Evolutionary conservation across 30 jellyfish, hydroid and myxozoan species (phyloP), one percentile per base, ranked within the genome.

Genomic region (Cassiopea xamachana): DNA sequence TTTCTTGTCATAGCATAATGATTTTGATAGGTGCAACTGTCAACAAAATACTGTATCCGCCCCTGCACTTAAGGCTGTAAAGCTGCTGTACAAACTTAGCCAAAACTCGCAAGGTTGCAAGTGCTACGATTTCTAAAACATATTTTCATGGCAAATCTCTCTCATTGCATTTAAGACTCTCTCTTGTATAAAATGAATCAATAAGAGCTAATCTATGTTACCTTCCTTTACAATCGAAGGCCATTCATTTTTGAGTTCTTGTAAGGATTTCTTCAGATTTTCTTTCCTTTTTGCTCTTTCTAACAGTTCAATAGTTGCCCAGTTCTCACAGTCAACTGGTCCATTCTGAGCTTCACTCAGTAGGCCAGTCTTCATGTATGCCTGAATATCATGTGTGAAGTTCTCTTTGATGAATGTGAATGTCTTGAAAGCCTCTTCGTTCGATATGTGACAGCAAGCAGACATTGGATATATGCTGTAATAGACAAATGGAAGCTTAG

Each of bases 341-440:
- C 95, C 95, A 79, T 88, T 88, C 49, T 71, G 90, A n/a, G 95
- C 79, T 44, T 88, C 95, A 47, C 83, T 72, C 44, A 88, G 87
- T 75, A 88, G 75, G 17, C 95, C 95, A 18, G 90, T 77, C 59
- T 88, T 88, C 87, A 82, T 80, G 50, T 88, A 88, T 39, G 77
- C 43, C 61, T 88, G 89, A 46, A 88, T 88, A 88, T 88, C 95
- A 18, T 58, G 9, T 9, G 76, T 60, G 87, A 88, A 88, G 46
- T 88, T 88, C 18, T 88, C 95, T 69, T 75, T 79, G 1, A 88
- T 88, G 75, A 88, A 88, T 48, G 87, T 71, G 51, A 88, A 88
- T 27, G 90, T 79, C 58, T 73, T 80, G 69, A 62, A 48, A 62
- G 95, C 95, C 48, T 72, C 88, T n/a, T 84, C 69, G 69, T 80